Conservation (phyloP, 2,888 invertebrate species). For the Stenichneumon culpator region DNA sequence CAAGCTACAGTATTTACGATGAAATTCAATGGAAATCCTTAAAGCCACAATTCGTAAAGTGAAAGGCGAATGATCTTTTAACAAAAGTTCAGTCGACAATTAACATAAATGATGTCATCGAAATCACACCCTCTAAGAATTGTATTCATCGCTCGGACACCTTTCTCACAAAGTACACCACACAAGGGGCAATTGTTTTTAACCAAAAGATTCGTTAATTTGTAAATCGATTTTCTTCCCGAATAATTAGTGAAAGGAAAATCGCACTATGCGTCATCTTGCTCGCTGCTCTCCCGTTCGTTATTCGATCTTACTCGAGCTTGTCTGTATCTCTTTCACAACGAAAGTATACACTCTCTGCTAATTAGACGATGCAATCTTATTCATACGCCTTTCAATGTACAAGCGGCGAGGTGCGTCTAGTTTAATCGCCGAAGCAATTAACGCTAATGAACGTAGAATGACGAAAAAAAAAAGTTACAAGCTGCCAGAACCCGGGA, state of each 20-base stretch:
- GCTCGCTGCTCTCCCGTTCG: not conserved
- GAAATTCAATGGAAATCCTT: too few species aligned
- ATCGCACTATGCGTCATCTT: not conserved
- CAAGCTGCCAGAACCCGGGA: conserved; percentile 71
- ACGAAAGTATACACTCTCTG: not conserved
- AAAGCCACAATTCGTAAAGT: too few species aligned
- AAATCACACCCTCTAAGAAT: too few species aligned
- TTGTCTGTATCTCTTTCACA: not conserved
- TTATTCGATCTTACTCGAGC: not conserved
- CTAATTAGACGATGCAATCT: not conserved
- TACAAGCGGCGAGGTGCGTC: not conserved
- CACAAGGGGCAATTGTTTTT: too few species aligned
- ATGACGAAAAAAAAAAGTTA: conserved; percentile 38
- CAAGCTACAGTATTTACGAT: too few species aligned
- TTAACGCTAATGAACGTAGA: not conserved
- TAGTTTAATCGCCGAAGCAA: not conserved
- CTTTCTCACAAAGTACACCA: too few species aligned
- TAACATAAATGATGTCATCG: too few species aligned
- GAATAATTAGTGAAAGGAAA: not conserved
- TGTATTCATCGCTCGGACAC: too few species aligned
- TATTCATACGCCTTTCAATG: not conserved
- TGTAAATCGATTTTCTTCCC: not conserved
- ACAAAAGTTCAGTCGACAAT: too few species aligned
- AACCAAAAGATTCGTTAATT: not conserved
- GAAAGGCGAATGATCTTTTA: too few species aligned